Evolutionary conservation across 2,888 invertebrate species (phyloP).

Genomic region (Carpatolechia fugitivella): DNA sequence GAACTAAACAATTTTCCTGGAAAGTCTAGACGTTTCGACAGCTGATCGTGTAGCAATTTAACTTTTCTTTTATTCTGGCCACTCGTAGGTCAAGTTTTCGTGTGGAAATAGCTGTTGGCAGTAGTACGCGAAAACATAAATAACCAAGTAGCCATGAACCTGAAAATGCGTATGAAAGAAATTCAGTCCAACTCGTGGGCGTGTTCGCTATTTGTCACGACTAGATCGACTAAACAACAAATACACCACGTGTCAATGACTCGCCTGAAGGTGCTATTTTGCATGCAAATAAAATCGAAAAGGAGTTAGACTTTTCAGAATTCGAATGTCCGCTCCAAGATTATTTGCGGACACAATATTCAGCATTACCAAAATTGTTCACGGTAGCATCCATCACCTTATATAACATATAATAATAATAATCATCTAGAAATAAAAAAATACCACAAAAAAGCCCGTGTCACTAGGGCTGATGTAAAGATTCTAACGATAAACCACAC

Average conservation of each 20-base stretch:
- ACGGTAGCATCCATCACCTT: too few species aligned
- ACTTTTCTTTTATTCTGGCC: background rate
- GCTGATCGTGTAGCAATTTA: slow-evolving; percentile 16
- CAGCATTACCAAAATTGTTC: too few species aligned
- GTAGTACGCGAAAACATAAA: slow-evolving; percentile 35
- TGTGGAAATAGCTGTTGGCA: slow-evolving; percentile 33
- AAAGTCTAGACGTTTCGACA: slow-evolving; percentile 20
- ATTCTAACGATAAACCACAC: too few species aligned
- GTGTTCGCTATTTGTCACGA: background rate
- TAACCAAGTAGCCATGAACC: slow-evolving; percentile 49
- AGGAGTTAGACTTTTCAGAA: background rate
- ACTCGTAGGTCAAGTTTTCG: slow-evolving; percentile 30
- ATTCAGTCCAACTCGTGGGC: slow-evolving; percentile 22
- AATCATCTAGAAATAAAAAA: too few species aligned
- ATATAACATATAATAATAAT: too few species aligned
- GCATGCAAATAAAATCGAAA: background rate
- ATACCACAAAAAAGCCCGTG: too few species aligned
- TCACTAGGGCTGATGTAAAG: too few species aligned
- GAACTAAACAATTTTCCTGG: slow-evolving; percentile 3
- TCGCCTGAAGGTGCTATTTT: background rate
- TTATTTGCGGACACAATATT: too few species aligned
- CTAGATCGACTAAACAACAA: background rate
- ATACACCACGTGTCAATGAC: background rate
- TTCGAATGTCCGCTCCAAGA: background rate
- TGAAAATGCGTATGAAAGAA: slow-evolving; percentile 37